phyloP scores from a whole-genome alignment of 2,888 invertebrate genomes.

The Nephrocerus scutellatus region DNA sequence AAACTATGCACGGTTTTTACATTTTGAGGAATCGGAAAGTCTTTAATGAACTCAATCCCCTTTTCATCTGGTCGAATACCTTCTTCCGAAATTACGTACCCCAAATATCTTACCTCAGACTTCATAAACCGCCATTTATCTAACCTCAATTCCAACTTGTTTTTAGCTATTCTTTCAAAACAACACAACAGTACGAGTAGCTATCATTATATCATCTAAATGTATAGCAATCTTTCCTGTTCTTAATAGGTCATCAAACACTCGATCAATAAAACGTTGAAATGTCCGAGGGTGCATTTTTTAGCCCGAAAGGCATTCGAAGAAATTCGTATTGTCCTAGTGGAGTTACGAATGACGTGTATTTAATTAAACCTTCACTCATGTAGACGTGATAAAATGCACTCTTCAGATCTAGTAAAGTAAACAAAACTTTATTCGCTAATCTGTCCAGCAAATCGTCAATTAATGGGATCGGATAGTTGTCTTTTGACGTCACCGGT shows the following conservation, averaged over 20 bases:
- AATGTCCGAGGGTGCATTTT: conserved; percentile 22
- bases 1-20: conserved; percentile 10
- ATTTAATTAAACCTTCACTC: conserved; percentile 20
- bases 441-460: conserved; percentile 19
- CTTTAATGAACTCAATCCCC: conserved; percentile 16
- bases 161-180: conserved; percentile 3
- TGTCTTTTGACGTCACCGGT: conserved; percentile 15
- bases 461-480: conserved; percentile 19
- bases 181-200: conserved; percentile 16
- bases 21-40: conserved; percentile 21
- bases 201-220: conserved; percentile 27
- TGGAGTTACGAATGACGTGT: conserved; percentile 23
- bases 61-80: conserved; percentile 20
- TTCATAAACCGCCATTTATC: conserved; percentile 21
- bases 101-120: conserved; percentile 21
- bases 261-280: conserved; percentile 18
- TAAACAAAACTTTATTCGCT: conserved; percentile 20
- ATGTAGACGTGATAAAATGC: conserved; percentile 23
- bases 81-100: conserved; percentile 18
- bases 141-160: conserved; percentile 9
- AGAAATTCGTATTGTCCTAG: conserved; percentile 20
- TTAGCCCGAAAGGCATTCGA: conserved; percentile 22
- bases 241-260: conserved; percentile 19
- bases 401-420: conserved; percentile 21
- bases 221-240: conserved; percentile 21